Evolutionary conservation across 2,888 invertebrate species (phyloP), one percentile per base, ranked within the genome.

Genomic region (Lobophora halterata): DNA sequence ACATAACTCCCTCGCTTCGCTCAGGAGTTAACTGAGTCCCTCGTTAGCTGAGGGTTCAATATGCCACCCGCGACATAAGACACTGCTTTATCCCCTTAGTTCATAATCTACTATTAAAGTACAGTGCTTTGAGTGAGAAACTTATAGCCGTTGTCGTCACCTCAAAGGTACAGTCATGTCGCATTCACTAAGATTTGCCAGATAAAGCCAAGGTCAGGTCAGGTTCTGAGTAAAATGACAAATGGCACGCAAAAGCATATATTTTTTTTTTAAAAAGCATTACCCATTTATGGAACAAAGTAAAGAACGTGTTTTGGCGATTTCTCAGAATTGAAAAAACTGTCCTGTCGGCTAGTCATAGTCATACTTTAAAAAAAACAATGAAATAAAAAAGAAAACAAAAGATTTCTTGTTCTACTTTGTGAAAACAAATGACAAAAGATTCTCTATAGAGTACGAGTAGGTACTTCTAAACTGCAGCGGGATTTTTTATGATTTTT

Each of bases 211-310:
- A 35, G 42, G 36, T 35, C 41, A 36, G 20, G 33, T 27, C 30
- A 23, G 12, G 24, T 45, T 42, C 38, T 33, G 3, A 36, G 36
- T 37, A 39, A 39, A 35, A 33, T 33, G 18, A 27, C 39, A 25
- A 16, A 25, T 20, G 18, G 13, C 11, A 7, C 12, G 18, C 41
- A 36, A 31, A 25, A 17, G 17, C 13, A 26, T 29, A 29, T 41
- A n/a, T n/a, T n/a, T n/a, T 41, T 35, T 35, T 30, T 38, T 24
- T 13, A 21, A 33, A 46, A 39, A 41, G 29, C 36, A 23, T 33
- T 24, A 28, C 21, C 36, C 39, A 38, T 44, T 33, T 41, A 26
- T 31, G 38, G 33, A 17, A 17, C 27, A n/a, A 31, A 3, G 23
- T n/a, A 8, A 23, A 8, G 7, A 41, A 41, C 41, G 27, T 26